Conservation (phyloP, 2,113 vertebrate species). For the Lethenteron camtschaticum region DNA sequence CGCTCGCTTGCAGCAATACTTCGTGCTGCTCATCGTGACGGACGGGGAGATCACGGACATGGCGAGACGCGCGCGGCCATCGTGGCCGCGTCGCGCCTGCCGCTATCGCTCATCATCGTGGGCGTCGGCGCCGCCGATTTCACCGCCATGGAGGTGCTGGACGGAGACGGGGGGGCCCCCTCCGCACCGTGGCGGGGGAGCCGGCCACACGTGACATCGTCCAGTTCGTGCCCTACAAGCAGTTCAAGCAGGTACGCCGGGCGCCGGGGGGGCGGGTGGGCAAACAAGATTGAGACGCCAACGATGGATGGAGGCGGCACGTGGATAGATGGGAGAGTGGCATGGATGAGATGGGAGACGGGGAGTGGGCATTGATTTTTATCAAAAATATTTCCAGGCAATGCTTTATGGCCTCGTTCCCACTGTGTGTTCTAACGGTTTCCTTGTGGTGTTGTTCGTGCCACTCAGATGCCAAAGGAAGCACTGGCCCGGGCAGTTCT, state of each 20-base stretch:
- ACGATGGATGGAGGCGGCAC: too few species aligned
- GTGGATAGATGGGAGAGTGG: too few species aligned
- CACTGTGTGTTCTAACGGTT: too few species aligned
- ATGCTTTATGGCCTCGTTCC: too few species aligned
- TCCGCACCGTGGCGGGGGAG: constrained; percentile 38
- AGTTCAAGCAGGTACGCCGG: constrained; percentile 40
- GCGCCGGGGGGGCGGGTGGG: not conserved
- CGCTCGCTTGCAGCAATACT: constrained; percentile 51
- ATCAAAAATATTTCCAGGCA: too few species aligned
- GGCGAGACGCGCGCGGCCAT: constrained; percentile 57
- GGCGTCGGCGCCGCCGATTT: constrained; percentile 94
- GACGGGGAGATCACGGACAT: constrained; percentile 95
- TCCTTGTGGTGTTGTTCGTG: too few species aligned
- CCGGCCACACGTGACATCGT: constrained; percentile 46
- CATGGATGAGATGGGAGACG: too few species aligned
- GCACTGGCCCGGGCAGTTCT: constrained; percentile 48
- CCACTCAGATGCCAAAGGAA: constrained; percentile 33
- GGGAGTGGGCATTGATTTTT: too few species aligned
- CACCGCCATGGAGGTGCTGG: constrained; percentile 74
- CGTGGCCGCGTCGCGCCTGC: constrained; percentile 60
- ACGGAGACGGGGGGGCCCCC: constrained; percentile 48
- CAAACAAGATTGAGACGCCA: not conserved
- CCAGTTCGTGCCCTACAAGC: constrained; percentile 58
- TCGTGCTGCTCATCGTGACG: constrained; percentile 75
- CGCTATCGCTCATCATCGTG: constrained; percentile 83